Conservation (phyloP, 1,140 invertebrate species). For the Geopemphigus sp. region DNA sequence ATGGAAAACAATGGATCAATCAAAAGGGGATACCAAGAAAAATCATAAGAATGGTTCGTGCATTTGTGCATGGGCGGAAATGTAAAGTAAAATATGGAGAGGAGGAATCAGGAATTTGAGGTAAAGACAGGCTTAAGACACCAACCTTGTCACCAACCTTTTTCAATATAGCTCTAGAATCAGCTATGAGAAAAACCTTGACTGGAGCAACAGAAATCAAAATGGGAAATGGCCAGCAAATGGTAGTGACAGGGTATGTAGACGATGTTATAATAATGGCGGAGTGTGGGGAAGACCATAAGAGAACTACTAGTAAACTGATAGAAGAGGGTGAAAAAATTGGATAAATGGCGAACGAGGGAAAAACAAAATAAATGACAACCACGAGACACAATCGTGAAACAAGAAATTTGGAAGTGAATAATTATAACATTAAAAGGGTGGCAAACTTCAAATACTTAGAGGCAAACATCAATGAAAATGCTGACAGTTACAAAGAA, state of each 20-base stretch:
- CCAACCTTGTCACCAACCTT: conserved; percentile 34
- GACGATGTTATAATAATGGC: conserved; percentile 24
- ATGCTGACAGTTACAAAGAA: conserved; percentile 5
- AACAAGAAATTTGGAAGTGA: neutral
- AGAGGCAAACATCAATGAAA: conserved; percentile 1
- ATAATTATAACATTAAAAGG: neutral
- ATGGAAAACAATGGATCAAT: conserved; percentile 41
- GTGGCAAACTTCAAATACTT: neutral
- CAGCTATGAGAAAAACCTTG: conserved; percentile 51
- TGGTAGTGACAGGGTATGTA: conserved; percentile 24
- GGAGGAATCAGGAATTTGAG: conserved; percentile 27
- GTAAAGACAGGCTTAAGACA: conserved; percentile 24
- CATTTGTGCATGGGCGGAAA: conserved; percentile 37
- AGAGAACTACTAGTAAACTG: neutral
- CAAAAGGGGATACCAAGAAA: conserved; percentile 35
- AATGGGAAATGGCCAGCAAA: conserved; percentile 31
- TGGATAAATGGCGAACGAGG: conserved; percentile 26
- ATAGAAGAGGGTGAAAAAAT: conserved; percentile 26
- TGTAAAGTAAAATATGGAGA: conserved; percentile 47
- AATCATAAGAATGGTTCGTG: conserved; percentile 19
- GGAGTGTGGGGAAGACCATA: conserved; percentile 37
- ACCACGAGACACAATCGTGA: neutral
- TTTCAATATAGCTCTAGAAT: conserved; percentile 51
- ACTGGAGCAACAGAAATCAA: conserved; percentile 29
- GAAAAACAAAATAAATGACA: conserved; percentile 45